These are phyloP conservation scores for Nebria salina DNA, from an alignment of 2,888 invertebrate genomes.

Conservation along the genomic window DNA sequence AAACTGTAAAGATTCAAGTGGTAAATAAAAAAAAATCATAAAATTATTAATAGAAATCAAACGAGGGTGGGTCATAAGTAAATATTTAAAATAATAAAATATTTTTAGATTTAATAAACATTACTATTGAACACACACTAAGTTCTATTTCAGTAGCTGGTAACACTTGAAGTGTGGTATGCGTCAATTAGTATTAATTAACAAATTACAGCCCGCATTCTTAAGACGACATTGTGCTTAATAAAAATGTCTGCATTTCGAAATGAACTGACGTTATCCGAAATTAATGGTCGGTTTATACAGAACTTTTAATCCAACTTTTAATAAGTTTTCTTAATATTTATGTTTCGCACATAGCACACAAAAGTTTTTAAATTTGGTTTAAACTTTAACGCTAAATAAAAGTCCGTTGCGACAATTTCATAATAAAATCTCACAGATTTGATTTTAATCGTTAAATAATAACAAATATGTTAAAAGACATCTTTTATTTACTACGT, in stretches of 20 bases:
- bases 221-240: not conserved
- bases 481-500: too few relatives aligned
- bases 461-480: too few relatives aligned
- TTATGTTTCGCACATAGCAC: not conserved
- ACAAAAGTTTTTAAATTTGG: too few relatives aligned
- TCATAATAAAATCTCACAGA: too few relatives aligned
- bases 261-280: not conserved
- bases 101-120: not conserved
- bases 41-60: not conserved
- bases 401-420: too few relatives aligned
- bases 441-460: too few relatives aligned
- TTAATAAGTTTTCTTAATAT: not conserved
- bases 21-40: not conserved
- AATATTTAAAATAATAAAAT: not conserved
- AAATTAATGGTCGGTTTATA: not conserved
- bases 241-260: not conserved
- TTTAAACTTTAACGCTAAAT: too few relatives aligned
- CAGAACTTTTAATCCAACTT: not conserved
- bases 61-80: not conserved
- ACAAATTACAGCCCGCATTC: not conserved
- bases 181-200: not conserved
- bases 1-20: constrained; percentile 7
- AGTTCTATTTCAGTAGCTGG: not conserved
- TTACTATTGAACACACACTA: not conserved
- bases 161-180: not conserved